Percentiles rank a stretch among this genome's conserved stretches.
phyloP scores from a whole-genome alignment of 2,797 vertebrate genomes.

The Sardinella longiceps region DNA sequence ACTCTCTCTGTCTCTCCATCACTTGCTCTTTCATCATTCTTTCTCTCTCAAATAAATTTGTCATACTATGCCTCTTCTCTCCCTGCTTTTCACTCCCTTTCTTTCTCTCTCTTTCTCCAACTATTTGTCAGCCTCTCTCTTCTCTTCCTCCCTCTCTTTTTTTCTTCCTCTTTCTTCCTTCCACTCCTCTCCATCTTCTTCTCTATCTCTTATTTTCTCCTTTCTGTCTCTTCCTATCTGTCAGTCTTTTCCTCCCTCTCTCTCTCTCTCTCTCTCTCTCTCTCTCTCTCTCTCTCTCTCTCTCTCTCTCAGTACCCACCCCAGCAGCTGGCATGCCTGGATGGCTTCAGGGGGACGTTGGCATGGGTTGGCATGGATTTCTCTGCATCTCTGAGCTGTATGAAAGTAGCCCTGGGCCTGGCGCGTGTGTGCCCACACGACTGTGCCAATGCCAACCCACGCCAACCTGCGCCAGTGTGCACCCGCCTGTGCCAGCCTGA shows the following conservation, averaged over 20 bases:
- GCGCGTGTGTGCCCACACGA: slow-evolving; percentile 3
- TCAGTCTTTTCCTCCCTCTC: neutral
- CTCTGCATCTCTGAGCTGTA: neutral
- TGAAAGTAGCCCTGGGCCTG: slow-evolving; percentile 3
- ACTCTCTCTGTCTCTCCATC: neutral
- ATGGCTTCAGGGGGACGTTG: neutral
- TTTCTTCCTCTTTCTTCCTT: neutral
- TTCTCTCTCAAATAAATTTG: too few species aligned
- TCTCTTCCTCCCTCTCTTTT: too few species aligned
- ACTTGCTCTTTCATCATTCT: too few species aligned
- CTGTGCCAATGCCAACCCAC: neutral
- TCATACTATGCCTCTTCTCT: too few species aligned
- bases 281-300: neutral
- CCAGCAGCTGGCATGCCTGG: neutral
- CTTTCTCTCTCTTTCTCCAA: neutral
- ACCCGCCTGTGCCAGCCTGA: neutral
- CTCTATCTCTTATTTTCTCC: neutral
- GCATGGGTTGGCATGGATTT: neutral
- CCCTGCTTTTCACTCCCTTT: neutral
- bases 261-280: neutral
- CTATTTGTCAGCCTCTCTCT: too few species aligned
- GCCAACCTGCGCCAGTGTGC: neutral
- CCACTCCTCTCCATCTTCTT: neutral
- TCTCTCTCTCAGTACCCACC: neutral
- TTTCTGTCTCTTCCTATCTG: neutral